Evolutionary conservation across 2,113 vertebrate species (phyloP), one percentile per base, ranked within the genome.

Genomic region (Aleadryas rufinucha): DNA sequence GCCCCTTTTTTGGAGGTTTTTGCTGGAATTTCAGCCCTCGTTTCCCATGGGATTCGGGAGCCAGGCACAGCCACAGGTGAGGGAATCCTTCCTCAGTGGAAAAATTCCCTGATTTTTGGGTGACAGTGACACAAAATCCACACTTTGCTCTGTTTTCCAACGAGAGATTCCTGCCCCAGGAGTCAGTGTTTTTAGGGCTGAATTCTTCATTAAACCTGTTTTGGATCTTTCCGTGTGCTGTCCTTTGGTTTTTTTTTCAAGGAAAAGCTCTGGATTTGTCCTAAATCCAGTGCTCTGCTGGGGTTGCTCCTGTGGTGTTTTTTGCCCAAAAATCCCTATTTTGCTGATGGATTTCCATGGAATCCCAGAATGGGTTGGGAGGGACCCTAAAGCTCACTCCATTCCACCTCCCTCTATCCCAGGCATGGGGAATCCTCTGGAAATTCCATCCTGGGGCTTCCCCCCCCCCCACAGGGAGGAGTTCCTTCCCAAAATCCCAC

Each of bases 181-280:
- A 33, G 33, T 28, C 2, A 4, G 35, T 2, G 0, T 49, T 61
- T 71, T 27, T 64, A 37, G 81, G 33, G 9, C 10, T 3, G 21
- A 47, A 16, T 75, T 65, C 13, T 33, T 1, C 39, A 39, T 59
- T 91, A 78, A 93, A 92, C 16, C 13, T 0, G 16, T 50, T 39
- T 20, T 39, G 42, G 11, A 5, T 1, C 1, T 39, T 50, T 12
- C 16, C 0, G 1, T 2, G 16, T 4, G 0, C 15, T 16, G 45
- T 22, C 50, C 42, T 59, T 41, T 31, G 6, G n/a, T n/a, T n/a
- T 26, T 52, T 35, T 16, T 39, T 65, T 69, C 8, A 14, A 15
- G 33, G 37, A 8, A 54, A 15, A 60, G 6, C 7, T 78, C 45
- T n/a, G 47, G 11, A 22, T 45, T 31, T 60, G 8, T 33, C 54